Evolutionary conservation across 2,888 invertebrate genomes (phyloP), one percentile per base, ranked within the genome.

Genomic region (Eumacrocentrus americanus): DNA sequence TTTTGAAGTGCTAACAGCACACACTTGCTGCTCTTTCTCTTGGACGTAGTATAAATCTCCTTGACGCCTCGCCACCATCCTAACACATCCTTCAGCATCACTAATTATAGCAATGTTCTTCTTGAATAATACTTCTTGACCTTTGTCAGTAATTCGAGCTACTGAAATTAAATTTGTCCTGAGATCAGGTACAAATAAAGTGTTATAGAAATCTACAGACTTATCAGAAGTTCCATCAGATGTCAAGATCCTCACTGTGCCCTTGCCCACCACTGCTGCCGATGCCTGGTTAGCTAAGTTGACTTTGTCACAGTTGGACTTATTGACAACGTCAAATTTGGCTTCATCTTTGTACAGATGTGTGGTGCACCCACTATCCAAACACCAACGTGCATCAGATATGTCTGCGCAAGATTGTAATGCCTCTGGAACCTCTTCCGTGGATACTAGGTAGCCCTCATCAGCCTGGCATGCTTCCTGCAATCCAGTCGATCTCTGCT

Each of bases 161-260:
- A 69, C 60, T 1, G 69, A 70, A 7, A 68, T 47, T 3, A 68
- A 53, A 42, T 70, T 65, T 2, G 68, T 67, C 5, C 64, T 22
- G 14, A 60, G 38, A 56, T 56, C 51, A 11, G 50, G 50, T 20
- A 60, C 60, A 29, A 22, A 46, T 14, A 60, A 18, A 6, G 51
- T 46, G 14, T 61, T 22, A 9, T 61, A 29, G 5, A 61, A 23
- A 4, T 16, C 9, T 1, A 47, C 48, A 22, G 29, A 20, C 16
- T 53, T 53, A 14, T 20, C 12, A 1, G 34, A 14, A 2, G 20
- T 6, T 6, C 55, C 29, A 16, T 55, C 37, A 3, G 20, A 37
- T 12, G 37, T 35, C 4, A 23, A 23, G n/a, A 61, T 2, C n/a
- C 44, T 57, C 12, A 68, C 44, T 1, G 23, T 37, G 11, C 51